Evolutionary conservation across 2,113 vertebrate genomes (phyloP), one percentile per base, ranked within the genome.

Genomic region (Catagonus wagneri): DNA sequence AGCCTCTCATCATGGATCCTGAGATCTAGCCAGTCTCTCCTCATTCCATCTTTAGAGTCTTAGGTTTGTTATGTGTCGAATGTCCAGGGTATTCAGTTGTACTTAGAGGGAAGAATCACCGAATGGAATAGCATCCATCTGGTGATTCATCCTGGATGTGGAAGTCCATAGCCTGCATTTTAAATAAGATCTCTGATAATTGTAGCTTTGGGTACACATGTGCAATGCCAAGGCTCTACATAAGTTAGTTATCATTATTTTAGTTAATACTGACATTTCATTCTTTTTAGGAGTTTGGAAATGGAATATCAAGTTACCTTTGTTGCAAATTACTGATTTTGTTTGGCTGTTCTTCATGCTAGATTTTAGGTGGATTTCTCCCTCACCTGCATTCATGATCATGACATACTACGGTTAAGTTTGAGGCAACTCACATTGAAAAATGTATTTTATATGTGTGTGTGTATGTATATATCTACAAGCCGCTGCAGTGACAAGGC

Each of bases 391-490:
- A 29, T 10, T 74, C 3, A 23, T 65, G 22, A 22, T 83, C 29
- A 76, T 56, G 81, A 96, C 32, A 52, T 76, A 78, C 66, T 92
- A 50, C 3, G 58, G 5, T 79, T 60, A 56, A 74, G 4, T 86
- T 91, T 96, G 91, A 89, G n/a, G 11, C 7, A 85, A 25, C 36
- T 88, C 25, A 52, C 50, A 76, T 34, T 81, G n/a, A 75, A 44
- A 44, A 44, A 44, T 44, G 8, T 44, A 44, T 44, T 44, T 44
- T 44, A 44, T 8, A 44, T 44, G 8, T 8, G 44, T 44, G 44
- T 44, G 44, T 44, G 44, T 44, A 44, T 44, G 44, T 44, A 44
- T 44, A 44, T 44, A 44, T 44, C 44, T 44, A 44, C 44, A 44
- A 44, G 44, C 44, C 8, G 44, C 44, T 44, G 44, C 44, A 44